Evolutionary conservation across 2,888 invertebrate genomes (phyloP).

Genomic region (Tipula vernalis): DNA sequence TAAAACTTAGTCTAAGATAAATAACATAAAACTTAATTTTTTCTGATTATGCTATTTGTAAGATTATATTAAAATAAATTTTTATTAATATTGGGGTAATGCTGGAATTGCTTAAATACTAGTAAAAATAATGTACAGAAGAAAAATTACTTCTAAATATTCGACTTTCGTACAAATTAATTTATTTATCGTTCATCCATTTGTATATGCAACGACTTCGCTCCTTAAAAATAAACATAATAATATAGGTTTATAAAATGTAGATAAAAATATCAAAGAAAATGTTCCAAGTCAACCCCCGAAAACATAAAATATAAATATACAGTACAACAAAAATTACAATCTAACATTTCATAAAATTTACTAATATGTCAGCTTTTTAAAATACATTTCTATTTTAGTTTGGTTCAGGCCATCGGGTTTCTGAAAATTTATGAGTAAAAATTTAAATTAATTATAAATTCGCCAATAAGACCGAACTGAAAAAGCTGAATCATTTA

Average conservation of each 20-base stretch:
- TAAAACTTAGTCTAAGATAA: no score
- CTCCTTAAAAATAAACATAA: neutral
- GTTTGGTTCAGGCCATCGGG: neutral
- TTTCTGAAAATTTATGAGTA: neutral
- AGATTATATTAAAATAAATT: no score
- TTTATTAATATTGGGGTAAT: no score
- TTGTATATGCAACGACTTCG: neutral
- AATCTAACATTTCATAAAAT: neutral
- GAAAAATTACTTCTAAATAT: no score
- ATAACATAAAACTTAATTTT: no score
- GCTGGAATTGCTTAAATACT: no score
- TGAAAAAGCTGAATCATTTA: neutral
- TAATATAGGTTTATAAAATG: neutral
- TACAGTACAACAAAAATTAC: neutral
- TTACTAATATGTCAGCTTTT: neutral
- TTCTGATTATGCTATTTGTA: no score
- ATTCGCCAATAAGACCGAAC: neutral
- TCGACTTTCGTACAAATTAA: no score
- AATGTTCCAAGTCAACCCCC: neutral
- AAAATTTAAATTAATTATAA: neutral
- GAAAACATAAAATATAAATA: neutral
- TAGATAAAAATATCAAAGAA: neutral
- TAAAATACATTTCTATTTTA: neutral
- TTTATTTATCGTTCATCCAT: no score
- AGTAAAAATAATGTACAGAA: no score